Percentiles rank a stretch among this genome's conserved stretches.
These are phyloP conservation scores for Carassius carassius DNA, from an alignment of 2,113 vertebrate genomes.

Conservation along the genomic window DNA sequence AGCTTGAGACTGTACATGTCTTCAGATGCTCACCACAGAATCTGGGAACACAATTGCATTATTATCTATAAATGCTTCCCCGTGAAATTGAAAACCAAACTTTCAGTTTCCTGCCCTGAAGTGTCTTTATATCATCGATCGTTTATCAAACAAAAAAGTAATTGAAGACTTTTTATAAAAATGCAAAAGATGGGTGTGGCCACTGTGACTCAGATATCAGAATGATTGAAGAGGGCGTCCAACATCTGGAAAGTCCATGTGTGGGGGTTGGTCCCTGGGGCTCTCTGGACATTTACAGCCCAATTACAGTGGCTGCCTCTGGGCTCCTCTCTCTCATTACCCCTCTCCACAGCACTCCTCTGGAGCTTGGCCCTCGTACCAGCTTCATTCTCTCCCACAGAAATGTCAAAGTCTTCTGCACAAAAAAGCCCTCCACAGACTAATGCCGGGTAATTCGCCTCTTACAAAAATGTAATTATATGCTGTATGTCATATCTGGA, in stretches of 20 bases:
- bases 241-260: conserved; percentile 59
- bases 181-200: conserved; percentile 35
- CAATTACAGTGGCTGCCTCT: conserved; percentile 37
- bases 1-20: conserved; percentile 41
- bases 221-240: conserved; percentile 49
- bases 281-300: conserved; percentile 46
- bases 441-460: conserved; percentile 22
- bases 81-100: conserved; percentile 14
- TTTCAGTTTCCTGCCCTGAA: neutral
- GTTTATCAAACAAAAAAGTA: conserved; percentile 11
- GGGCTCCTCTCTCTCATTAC: conserved; percentile 44
- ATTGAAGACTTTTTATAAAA: conserved; percentile 50
- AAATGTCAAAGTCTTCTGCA: conserved; percentile 15
- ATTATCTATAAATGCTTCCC: conserved; percentile 11
- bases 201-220: neutral
- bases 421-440: conserved; percentile 17
- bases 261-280: conserved; percentile 14
- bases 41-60: neutral
- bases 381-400: conserved; percentile 21
- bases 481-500: conserved; percentile 24
- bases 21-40: conserved; percentile 32
- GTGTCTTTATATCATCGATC: neutral
- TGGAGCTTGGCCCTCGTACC: conserved; percentile 19
- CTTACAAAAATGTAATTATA: conserved; percentile 35
- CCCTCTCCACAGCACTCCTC: conserved; percentile 30